Evolutionary conservation across 2,797 vertebrate genomes (phyloP), one percentile per base, ranked within the genome.

Genomic region (Steatocranus sp.): DNA sequence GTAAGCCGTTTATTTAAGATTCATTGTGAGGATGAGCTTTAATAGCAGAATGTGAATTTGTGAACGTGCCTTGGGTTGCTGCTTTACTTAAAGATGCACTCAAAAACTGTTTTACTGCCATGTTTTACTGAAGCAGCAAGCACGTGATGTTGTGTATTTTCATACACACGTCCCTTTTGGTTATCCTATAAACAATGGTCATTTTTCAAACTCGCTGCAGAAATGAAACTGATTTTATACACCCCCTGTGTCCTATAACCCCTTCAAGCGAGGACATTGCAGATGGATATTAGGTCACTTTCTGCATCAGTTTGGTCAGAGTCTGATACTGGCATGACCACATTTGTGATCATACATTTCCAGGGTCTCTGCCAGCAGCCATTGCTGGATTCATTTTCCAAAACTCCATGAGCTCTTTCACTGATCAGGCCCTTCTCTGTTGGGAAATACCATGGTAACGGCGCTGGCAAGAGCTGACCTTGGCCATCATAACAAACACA

Each of bases 361-460:
- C 89, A 92, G 89, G 82, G 86, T 80, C 82, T 58, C 56, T 87
- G 94, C 90, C 93, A 94, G 79, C 82, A 92, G 88, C 83, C 87
- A 76, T 82, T 25, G 70, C 89, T 88, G 41, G 51, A 83, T 95
- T 93, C 83, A 92, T 94, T 95, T 92, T 92, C 77, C 89, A 90
- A 92, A 95, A 90, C 92, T 92, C 93, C 92, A 93, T 14, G 81
- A 93, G 91, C 75, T 91, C 87, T 93, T 95, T 95, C 88, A 95
- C 75, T 86, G 81, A 92, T 91, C 88, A 78, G 89, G 90, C 83
- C 81, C 85, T 92, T 90, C 89, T 93, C 91, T 91, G 83, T 89
- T 88, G 87, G 87, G 85, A 90, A 92, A 92, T 74, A 88, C 95
- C 94, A 96, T 96, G 93, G 94, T 83, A 96, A 96, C 95, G 2